Percentiles rank a stretch among this genome's conserved stretches.
Evolutionary conservation across 1,140 invertebrate species (phyloP).

Genomic region (Aphaenogaster rudis): DNA sequence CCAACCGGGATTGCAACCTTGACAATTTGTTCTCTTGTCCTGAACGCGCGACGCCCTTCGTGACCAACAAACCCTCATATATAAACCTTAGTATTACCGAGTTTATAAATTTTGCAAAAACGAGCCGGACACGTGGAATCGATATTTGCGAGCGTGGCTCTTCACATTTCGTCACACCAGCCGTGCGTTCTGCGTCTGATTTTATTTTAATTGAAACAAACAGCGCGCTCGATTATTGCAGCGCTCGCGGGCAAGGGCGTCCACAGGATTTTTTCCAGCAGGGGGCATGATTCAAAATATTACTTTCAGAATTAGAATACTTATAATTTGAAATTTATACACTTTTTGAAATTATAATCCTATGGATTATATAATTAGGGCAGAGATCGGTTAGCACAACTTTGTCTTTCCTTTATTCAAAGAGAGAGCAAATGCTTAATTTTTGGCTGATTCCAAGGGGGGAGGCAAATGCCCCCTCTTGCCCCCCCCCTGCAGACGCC

Average conservation of each 20-base stretch:
- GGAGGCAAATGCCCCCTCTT: too few species aligned
- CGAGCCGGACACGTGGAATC: conserved; percentile 34
- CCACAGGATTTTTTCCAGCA: too few species aligned
- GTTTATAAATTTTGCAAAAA: conserved; percentile 44
- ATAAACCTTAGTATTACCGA: conserved; percentile 30
- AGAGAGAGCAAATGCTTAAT: too few species aligned
- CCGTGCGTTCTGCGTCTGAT: neutral
- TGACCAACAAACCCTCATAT: conserved; percentile 20
- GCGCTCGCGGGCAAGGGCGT: neutral
- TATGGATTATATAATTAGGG: too few species aligned
- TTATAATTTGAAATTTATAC: too few species aligned
- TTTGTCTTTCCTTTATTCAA: too few species aligned
- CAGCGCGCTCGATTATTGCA: conserved; percentile 1
- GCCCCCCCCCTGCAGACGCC: too few species aligned
- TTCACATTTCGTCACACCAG: conserved; percentile 27
- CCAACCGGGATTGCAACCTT: conserved; percentile 29
- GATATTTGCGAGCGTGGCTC: conserved; percentile 11
- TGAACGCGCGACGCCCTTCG: neutral
- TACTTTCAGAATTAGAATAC: too few species aligned
- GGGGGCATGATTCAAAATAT: too few species aligned
- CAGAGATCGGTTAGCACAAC: too few species aligned
- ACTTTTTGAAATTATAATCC: too few species aligned
- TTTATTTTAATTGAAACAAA: conserved; percentile 47
- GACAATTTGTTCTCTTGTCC: conserved; percentile 31
- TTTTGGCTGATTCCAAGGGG: too few species aligned